A percentile compares a stretch with the other conserved stretches of the same genome.
phyloP scores from a whole-genome alignment of 2,888 invertebrate genomes.

The Diaperis boleti region DNA sequence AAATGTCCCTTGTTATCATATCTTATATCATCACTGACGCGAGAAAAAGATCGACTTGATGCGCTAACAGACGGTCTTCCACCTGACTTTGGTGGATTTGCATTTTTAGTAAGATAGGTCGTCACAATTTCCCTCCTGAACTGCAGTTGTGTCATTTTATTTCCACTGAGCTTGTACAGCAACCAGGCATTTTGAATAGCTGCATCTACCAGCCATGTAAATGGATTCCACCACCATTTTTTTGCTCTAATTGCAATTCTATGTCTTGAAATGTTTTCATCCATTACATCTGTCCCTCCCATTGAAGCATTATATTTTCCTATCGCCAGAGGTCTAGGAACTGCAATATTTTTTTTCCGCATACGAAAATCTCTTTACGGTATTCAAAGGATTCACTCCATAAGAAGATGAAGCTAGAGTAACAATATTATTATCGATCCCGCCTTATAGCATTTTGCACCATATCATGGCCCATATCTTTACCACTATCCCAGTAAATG shows the following conservation, averaged over 20 bases:
- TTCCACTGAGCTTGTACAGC: not conserved
- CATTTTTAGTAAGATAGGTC: not conserved
- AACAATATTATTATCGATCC: conserved; percentile 28
- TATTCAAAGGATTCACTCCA: conserved; percentile 16
- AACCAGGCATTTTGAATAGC: not conserved
- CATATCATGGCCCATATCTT: no score
- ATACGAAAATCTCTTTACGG: conserved; percentile 15
- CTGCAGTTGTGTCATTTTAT: not conserved
- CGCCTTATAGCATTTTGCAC: conserved; percentile 28
- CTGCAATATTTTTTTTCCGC: not conserved
- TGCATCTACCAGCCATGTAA: conserved; percentile 1
- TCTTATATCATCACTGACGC: not conserved
- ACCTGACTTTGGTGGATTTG: not conserved
- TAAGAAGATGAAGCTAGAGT: conserved; percentile 33
- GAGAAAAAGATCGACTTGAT: not conserved
- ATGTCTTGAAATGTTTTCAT: conserved; percentile 7
- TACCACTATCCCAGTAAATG: no score
- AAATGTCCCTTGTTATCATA: not conserved
- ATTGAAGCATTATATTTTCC: conserved; percentile 5
- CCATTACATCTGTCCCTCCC: conserved; percentile 16
- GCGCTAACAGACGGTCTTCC: not conserved
- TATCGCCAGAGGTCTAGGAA: conserved; percentile 8
- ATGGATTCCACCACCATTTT: conserved; percentile 10
- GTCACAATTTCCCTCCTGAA: not conserved
- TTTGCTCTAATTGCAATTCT: conserved; percentile 6